Evolutionary conservation across 2,888 invertebrate species (phyloP), one percentile per base, ranked within the genome.

Genomic region (Camponotus fellah): DNA sequence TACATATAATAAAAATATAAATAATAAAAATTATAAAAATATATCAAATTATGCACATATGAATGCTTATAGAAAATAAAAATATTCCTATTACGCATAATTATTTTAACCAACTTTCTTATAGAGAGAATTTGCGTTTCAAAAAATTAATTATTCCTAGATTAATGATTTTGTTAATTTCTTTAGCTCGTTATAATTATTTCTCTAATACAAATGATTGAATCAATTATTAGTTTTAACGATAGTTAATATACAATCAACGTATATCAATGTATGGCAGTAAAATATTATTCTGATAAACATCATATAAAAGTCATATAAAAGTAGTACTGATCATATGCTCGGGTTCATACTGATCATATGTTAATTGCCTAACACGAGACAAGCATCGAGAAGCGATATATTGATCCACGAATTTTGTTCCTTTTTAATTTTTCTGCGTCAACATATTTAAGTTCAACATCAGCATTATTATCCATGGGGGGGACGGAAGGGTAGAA

Each of bases 381-480:
- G 26, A 49, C n/a, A 69, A 69, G n/a, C 49, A 49, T 69, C 49
- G n/a, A 12, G n/a, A 69, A 69, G 49, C 14, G 32, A 14, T 69
- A 49, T 12, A 43, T 12, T 69, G 69, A 69, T 12, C 32, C 49
- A 26, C 68, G 26, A 14, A 34, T 12, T 3, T 49, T 4, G n/a
- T 32, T 8, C 10, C 40, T 68, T 43, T 46, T 17, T 9, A 8
- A 49, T 17, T 26, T 26, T n/a, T 34, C 2, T n/a, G 10, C 21
- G 53, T 6, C 49, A 17, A 2, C 37, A 5, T 40, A 17, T 21
- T 5, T 66, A 71, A 69, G 62, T 79, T 62, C 81, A 85, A 68
- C 81, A 3, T 72, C 60, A 17, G 12, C 40, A 26, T 40, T 17
- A 26, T 58, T 56, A 21, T 9, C 12, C 37, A 26, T 26, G 40